Percentiles rank a stretch among this genome's conserved stretches.
phyloP scores from a whole-genome alignment of 2,888 invertebrate species.

The Cyclophora albipunctata region DNA sequence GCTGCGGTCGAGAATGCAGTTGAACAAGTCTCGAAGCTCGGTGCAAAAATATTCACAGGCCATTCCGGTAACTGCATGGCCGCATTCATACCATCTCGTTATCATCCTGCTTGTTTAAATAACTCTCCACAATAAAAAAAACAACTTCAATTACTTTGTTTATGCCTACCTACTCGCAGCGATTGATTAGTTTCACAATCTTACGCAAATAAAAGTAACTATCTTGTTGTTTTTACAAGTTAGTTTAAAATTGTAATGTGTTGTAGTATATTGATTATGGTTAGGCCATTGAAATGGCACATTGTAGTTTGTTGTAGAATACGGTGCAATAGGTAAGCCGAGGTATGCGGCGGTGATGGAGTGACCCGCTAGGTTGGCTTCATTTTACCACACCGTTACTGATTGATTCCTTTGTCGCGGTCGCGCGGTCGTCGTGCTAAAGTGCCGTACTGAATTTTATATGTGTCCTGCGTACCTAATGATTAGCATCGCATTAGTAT shows the following conservation, averaged over 20 bases:
- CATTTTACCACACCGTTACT: conserved; percentile 50
- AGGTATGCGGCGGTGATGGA: no score
- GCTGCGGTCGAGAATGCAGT: conserved; percentile 51
- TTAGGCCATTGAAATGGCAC: no score
- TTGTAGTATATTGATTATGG: no score
- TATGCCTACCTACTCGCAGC: conserved; percentile 4
- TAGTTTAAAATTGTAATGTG: no score
- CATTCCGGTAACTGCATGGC: conserved; percentile 42
- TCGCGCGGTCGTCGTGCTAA: conserved; percentile 34
- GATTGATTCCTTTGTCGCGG: conserved; percentile 42
- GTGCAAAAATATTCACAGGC: conserved; percentile 49
- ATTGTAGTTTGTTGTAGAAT: no score
- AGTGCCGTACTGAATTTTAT: conserved; percentile 65
- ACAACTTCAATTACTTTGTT: no score
- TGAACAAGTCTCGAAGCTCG: conserved; percentile 49
- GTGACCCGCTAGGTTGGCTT: conserved; percentile 24
- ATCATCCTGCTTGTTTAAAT: conserved; percentile 25
- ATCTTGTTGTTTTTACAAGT: no score
- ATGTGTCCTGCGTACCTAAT: conserved; percentile 56
- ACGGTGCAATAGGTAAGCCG: no score
- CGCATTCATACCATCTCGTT: conserved; percentile 35
- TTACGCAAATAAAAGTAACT: no score
- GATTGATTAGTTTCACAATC: neutral
- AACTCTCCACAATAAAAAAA: conserved; percentile 6
- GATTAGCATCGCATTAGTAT: conserved; percentile 69